These are phyloP conservation scores for Psilopogon haemacephalus DNA, from an alignment of 2,113 vertebrate genomes.

Conservation along the genomic window DNA sequence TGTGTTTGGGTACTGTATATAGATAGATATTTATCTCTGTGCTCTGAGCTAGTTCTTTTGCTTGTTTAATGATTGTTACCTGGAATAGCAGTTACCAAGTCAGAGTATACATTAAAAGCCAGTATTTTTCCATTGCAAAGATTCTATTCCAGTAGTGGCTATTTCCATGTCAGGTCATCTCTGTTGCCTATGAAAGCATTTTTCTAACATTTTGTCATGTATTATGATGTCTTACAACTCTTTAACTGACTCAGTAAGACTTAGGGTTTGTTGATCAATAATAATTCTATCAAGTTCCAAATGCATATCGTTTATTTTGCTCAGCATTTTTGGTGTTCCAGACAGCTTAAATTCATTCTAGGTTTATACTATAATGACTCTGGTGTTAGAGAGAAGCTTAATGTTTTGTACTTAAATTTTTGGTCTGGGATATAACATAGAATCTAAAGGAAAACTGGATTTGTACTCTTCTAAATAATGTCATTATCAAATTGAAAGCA, in stretches of 20 bases:
- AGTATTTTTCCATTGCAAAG: conserved; percentile 69
- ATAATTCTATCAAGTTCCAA: conserved; percentile 2
- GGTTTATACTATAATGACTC: not conserved
- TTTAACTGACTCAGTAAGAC: conserved; percentile 32
- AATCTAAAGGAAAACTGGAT: not conserved
- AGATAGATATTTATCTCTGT: conserved; percentile 76
- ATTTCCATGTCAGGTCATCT: conserved; percentile 28
- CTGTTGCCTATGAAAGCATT: conserved; percentile 1
- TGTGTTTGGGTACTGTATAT: conserved; percentile 41
- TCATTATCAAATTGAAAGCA: not conserved
- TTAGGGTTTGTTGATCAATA: conserved; percentile 39
- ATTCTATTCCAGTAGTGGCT: not conserved
- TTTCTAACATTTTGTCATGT: not conserved
- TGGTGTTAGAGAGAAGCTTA: not conserved
- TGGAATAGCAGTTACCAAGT: conserved; percentile 67
- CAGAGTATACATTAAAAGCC: conserved; percentile 11
- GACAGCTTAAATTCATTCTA: not conserved
- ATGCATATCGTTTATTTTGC: not conserved
- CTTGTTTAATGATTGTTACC: conserved; percentile 73
- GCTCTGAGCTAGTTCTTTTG: conserved; percentile 9
- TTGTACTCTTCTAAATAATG: not conserved
- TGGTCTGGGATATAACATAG: not conserved
- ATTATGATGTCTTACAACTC: conserved; percentile 28
- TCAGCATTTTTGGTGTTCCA: not conserved
- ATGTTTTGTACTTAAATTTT: not conserved